A percentile compares a stretch with the other conserved stretches of the same genome.
Conservation (phyloP, 2,113 vertebrate genomes). For the Crypturellus undulatus region DNA sequence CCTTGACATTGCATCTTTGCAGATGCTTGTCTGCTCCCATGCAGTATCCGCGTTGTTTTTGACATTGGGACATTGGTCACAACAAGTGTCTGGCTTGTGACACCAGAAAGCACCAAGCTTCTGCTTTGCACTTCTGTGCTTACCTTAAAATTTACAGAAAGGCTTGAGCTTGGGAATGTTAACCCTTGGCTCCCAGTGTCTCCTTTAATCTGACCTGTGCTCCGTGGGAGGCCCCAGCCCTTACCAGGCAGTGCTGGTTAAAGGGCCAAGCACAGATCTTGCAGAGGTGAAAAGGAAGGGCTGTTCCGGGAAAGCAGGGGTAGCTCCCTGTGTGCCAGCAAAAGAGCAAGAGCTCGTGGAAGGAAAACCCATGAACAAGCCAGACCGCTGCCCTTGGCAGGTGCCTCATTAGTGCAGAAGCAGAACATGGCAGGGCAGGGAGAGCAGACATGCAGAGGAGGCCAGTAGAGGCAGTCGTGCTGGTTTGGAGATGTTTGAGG, state of each 20-base stretch:
- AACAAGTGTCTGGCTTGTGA: not conserved
- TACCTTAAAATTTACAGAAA: too few species aligned
- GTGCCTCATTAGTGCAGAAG: not conserved
- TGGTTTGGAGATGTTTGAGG: not conserved
- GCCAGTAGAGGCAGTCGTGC: accelerated
- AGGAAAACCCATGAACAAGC: not conserved
- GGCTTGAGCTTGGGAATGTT: too few species aligned
- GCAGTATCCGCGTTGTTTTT: not conserved
- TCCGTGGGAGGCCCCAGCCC: not conserved
- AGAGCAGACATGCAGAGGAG: not conserved
- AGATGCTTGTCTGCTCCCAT: not conserved
- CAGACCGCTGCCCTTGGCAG: not conserved
- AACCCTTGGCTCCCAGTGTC: too few species aligned
- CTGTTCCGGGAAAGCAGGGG: not conserved
- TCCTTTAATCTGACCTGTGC: too few species aligned
- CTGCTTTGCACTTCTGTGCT: not conserved
- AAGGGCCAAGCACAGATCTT: too few species aligned
- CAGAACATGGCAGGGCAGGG: not conserved
- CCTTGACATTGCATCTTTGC: not conserved
- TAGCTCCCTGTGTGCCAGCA: not conserved
- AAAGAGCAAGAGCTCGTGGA: not conserved
- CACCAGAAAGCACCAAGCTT: not conserved
- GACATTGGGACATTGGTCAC: not conserved
- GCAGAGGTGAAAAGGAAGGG: not conserved
- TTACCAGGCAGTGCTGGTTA: too few species aligned